Percentiles rank a stretch among this genome's conserved stretches.
Evolutionary conservation across 2,888 invertebrate genomes (phyloP).

Genomic region (Monochamus alternatus): DNA sequence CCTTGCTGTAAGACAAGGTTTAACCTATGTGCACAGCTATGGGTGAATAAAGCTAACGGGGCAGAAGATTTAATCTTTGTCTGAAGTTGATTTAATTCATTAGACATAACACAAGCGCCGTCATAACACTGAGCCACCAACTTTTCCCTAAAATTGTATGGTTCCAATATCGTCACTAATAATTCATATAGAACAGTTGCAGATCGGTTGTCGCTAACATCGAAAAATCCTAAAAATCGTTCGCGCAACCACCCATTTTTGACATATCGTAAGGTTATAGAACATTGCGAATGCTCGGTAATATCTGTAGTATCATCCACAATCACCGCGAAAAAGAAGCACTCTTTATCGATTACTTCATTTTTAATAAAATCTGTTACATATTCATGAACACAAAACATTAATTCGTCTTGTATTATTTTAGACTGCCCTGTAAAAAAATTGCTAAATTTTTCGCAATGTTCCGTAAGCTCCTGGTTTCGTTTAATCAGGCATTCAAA

Average conservation of each 20-base stretch:
- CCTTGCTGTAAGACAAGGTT: not conserved
- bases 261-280: not conserved
- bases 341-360: slow-evolving; percentile 39
- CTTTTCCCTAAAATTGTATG: slow-evolving; percentile 57
- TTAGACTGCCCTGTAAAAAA: slow-evolving; percentile 43
- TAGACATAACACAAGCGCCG: slow-evolving; percentile 57
- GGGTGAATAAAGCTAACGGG: slow-evolving; percentile 53
- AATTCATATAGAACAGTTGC: too few species aligned
- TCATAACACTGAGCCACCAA: slow-evolving; percentile 61
- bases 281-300: slow-evolving; percentile 44
- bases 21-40: slow-evolving; percentile 46
- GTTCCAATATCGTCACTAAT: slow-evolving; percentile 35
- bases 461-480: slow-evolving; percentile 9
- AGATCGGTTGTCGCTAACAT: too few species aligned
- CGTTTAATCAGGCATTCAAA: slow-evolving; percentile 48
- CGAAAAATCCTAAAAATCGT: too few species aligned
- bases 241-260: too few species aligned
- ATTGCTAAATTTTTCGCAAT: slow-evolving; percentile 18
- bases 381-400: slow-evolving; percentile 43
- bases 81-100: slow-evolving; percentile 60
- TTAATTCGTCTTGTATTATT: slow-evolving; percentile 48
- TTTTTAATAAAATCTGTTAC: slow-evolving; percentile 30
- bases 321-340: slow-evolving; percentile 46
- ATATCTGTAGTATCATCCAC: slow-evolving; percentile 53
- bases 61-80: slow-evolving; percentile 54